Evolutionary conservation across 2,797 vertebrate species (phyloP).

Genomic region (Gallirallus australis): DNA sequence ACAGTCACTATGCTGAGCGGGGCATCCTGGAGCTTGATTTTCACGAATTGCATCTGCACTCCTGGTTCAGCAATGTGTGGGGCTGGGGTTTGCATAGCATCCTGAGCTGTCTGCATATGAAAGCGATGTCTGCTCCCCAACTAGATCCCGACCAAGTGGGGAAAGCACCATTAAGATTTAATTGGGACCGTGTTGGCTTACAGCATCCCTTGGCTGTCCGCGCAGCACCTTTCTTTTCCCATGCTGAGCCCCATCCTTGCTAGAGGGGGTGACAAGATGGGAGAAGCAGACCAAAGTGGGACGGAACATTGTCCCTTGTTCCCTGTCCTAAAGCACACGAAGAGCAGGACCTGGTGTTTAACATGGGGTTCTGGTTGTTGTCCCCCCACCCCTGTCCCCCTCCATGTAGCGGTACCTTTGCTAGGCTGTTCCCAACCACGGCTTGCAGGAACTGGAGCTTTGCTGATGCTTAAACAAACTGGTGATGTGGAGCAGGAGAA

Average conservation of each 20-base stretch:
- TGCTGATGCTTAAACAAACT: neutral
- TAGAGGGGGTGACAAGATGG: neutral
- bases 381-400: too few relatives aligned
- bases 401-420: neutral
- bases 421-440: neutral
- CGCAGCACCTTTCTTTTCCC: neutral
- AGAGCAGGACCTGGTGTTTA: neutral
- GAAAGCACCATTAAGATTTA: neutral
- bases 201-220: neutral
- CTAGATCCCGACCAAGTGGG: neutral
- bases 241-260: neutral
- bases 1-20: neutral
- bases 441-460: conserved; percentile 17
- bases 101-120: fast-evolving
- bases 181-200: neutral
- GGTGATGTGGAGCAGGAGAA: neutral
- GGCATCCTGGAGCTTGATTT: neutral
- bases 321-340: neutral
- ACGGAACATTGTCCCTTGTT: neutral
- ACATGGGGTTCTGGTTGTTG: neutral
- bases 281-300: neutral
- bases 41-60: neutral
- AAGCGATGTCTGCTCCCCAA: neutral
- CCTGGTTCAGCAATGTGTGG: fast-evolving
- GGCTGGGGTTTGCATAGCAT: neutral